A percentile compares a stretch with the other conserved stretches of the same genome.
Evolutionary conservation across 1,140 invertebrate genomes (phyloP).

Genomic region (Cyclina sinensis): DNA sequence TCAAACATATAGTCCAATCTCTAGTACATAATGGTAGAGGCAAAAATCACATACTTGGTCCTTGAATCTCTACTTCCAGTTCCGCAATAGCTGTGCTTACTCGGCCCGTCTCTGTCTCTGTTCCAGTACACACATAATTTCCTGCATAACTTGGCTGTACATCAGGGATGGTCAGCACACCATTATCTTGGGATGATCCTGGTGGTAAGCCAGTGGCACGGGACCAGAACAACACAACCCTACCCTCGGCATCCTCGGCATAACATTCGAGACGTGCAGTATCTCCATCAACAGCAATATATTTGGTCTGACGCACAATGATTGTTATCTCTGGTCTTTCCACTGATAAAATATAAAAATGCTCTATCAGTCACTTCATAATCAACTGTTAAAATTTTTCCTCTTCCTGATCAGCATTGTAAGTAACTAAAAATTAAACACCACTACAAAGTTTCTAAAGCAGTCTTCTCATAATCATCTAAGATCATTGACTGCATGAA

Average conservation of each 20-base stretch:
- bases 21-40: no score
- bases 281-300: constrained; percentile 76
- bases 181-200: constrained; percentile 88
- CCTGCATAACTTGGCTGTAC: constrained; percentile 91
- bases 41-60: neutral
- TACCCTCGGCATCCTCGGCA: constrained; percentile 68
- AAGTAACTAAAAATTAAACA: no score
- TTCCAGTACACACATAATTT: constrained; percentile 93
- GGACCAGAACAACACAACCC: constrained; percentile 83
- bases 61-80: constrained; percentile 71
- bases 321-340: constrained; percentile 70
- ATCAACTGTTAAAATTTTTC: no score
- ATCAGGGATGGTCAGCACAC: constrained; percentile 91
- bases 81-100: constrained; percentile 70
- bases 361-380: neutral
- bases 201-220: constrained; percentile 87
- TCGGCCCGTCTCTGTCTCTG: constrained; percentile 83
- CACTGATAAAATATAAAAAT: constrained; percentile 29
- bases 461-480: no score
- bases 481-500: no score
- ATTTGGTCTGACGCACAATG: constrained; percentile 86
- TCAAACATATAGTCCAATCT: no score
- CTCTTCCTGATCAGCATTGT: no score
- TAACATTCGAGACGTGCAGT: constrained; percentile 83
- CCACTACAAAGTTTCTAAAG: no score